A percentile compares a stretch with the other conserved stretches of the same genome.
Conservation (phyloP, 2,797 vertebrate genomes). For the Neomorphus geoffroyi region DNA sequence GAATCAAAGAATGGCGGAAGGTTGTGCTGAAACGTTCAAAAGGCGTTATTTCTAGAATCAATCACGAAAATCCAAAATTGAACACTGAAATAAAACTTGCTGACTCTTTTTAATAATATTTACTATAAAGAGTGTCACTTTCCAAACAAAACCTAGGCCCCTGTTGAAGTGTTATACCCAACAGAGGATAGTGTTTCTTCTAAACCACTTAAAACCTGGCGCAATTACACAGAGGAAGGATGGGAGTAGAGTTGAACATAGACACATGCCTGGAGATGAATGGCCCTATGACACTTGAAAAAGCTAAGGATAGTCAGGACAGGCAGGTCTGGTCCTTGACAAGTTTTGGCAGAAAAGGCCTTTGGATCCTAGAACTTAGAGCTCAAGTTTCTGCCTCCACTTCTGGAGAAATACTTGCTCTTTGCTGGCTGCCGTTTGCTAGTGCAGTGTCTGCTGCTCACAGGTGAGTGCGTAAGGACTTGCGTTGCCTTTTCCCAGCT, state of each 20-base stretch:
- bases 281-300: not conserved
- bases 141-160: not conserved
- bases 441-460: not conserved
- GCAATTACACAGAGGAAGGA: not conserved
- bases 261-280: not conserved
- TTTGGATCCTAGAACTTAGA: not conserved
- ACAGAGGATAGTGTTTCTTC: not conserved
- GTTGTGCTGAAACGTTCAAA: not conserved
- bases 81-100: not conserved
- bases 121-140: not conserved
- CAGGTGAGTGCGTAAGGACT: not conserved
- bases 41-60: not conserved
- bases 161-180: not conserved
- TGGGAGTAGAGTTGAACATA: not conserved
- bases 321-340: not conserved
- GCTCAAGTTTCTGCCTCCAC: not conserved
- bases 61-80: not conserved
- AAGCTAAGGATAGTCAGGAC: not conserved
- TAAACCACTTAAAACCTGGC: not conserved
- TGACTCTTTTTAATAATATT: not conserved
- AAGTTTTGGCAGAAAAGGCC: not conserved
- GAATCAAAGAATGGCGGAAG: not conserved
- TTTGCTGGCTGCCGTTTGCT: not conserved
- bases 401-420: not conserved
- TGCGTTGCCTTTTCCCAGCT: not conserved